These are phyloP conservation scores for Coregonus sp. DNA, from an alignment of 2,797 vertebrate species.

Conservation along the genomic window DNA sequence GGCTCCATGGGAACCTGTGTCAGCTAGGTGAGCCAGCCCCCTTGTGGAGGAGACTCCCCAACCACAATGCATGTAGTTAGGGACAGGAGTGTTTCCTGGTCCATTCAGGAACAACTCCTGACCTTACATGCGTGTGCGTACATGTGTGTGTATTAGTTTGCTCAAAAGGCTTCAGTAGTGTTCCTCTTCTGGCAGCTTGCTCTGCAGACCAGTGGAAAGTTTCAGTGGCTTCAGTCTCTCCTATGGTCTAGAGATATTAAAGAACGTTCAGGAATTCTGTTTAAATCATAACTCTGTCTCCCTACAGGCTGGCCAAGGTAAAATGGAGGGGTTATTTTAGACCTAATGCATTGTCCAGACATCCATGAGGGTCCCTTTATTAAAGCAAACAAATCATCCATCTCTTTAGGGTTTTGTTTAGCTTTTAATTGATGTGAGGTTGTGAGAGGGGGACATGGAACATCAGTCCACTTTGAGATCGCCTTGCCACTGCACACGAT, in stretches of 20 bases:
- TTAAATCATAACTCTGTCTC: constrained; percentile 47
- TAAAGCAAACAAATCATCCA: constrained; percentile 27
- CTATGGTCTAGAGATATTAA: constrained; percentile 39
- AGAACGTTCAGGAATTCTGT: constrained; percentile 42
- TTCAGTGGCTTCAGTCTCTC: constrained; percentile 28
- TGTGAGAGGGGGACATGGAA: constrained; percentile 32
- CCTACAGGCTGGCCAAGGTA: constrained; percentile 35
- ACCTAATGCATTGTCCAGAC: constrained; percentile 42
- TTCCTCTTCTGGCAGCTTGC: constrained; percentile 44
- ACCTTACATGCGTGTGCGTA: background rate
- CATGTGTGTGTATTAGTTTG: constrained; percentile 11
- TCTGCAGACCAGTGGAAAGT: constrained; percentile 53
- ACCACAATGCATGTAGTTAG: background rate
- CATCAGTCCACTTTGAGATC: constrained; percentile 16
- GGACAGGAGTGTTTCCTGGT: too few relatives aligned
- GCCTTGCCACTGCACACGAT: constrained; percentile 32
- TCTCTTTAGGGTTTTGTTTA: constrained; percentile 26
- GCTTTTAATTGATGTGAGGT: constrained; percentile 36
- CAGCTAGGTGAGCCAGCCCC: constrained; percentile 65
- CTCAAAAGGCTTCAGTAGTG: background rate
- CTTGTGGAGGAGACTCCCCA: too few relatives aligned
- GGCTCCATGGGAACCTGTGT: constrained; percentile 70
- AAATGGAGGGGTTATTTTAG: constrained; percentile 41
- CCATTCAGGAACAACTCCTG: too few relatives aligned
- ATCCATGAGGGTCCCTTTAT: constrained; percentile 33